These are phyloP conservation scores for Protonibea diacanthus DNA, from an alignment of 2,797 vertebrate species.

Conservation along the genomic window DNA sequence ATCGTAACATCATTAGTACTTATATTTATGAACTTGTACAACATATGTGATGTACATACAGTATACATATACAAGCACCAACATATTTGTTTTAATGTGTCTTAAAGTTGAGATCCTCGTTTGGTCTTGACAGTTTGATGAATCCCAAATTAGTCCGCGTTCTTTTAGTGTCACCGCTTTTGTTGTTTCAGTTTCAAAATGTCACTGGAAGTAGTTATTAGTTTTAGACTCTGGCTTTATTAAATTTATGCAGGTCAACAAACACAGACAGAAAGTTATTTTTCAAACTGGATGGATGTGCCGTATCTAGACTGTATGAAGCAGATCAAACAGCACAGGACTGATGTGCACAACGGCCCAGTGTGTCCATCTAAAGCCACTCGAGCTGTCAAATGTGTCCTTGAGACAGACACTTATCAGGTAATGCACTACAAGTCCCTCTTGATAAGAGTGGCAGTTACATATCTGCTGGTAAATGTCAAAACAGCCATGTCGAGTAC, in stretches of 20 bases:
- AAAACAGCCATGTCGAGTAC: background rate
- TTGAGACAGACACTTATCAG: slow-evolving; percentile 7
- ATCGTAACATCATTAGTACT: background rate
- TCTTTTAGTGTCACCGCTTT: too few species aligned
- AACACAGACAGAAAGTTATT: background rate
- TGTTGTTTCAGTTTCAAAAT: background rate
- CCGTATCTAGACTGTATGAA: background rate
- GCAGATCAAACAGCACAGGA: background rate
- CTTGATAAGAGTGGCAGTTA: background rate
- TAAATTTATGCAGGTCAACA: too few species aligned
- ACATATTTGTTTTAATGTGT: background rate
- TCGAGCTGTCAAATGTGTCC: background rate
- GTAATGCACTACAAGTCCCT: slow-evolving; percentile 6
- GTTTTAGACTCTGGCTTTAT: too few species aligned
- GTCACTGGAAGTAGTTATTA: background rate
- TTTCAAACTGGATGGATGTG: background rate
- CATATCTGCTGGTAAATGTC: background rate
- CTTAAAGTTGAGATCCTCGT: background rate
- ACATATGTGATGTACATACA: background rate
- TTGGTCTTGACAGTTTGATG: background rate
- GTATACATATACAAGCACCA: background rate
- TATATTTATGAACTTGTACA: background rate
- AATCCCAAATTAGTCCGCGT: too few species aligned
- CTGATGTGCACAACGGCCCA: background rate
- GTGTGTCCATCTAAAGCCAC: background rate